Evolutionary conservation across 2,888 invertebrate genomes (phyloP), one percentile per base, ranked within the genome.

Genomic region (Cephus runcator): DNA sequence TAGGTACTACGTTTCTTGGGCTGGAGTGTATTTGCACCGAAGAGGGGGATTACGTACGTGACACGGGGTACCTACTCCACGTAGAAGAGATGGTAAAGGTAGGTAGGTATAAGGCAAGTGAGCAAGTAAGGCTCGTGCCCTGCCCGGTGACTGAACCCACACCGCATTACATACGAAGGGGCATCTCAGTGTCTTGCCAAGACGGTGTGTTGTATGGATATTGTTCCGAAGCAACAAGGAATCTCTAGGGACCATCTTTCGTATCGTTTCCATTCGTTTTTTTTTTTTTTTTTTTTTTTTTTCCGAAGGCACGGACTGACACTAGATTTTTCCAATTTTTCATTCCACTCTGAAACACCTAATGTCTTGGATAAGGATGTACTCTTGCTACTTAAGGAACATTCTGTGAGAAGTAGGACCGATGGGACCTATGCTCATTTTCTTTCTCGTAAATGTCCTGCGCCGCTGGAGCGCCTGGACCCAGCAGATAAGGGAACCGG

Each of bases 101-200:
- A 83, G 85, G 84, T 84, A 83, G 84, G 83, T 83, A 84, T 81
- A 84, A 87, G 84, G 82, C 79, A 82, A 87, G 73, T 71, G 36
- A 73, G 33, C 40, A 56, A 56, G 69, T 69, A 12, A n/a, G 69
- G 75, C 75, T 75, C 82, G 82, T 82, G 87, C 86, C 84, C 84
- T 86, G 87, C 84, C 84, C 88, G 88, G 87, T 88, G 88, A 88
- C 86, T 88, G 88, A 88, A 88, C 88, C 87, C 88, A 87, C 87
- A 85, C 86, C 80, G 83, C 77, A 75, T 82, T 81, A 74, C 36
- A 69, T 78, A 56, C 73, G 68, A 68, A 76, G 74, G 33, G 56
- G 56, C 56, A 56, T 56, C 56, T 23, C 56, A 1, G 56, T 56
- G 56, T 56, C 33, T 34, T 71, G 3, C 71, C 71, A 71, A 30